Base-by-base conservation (phyloP, 2,113 vertebrate genomes). In the Syngnathoides biaculeatus region DNA sequence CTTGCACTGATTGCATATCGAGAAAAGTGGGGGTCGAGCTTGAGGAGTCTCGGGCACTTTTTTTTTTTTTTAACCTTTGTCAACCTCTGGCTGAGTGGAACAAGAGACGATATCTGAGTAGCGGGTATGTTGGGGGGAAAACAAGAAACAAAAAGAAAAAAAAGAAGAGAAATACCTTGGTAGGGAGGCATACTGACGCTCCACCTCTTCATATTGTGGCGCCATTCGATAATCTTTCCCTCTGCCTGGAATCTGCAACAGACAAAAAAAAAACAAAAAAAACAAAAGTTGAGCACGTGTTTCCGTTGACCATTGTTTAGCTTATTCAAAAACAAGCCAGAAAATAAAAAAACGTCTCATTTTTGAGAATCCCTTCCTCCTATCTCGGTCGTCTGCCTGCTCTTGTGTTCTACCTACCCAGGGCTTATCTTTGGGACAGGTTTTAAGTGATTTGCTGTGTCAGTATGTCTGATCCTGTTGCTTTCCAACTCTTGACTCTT, bases 121-220 rank as follows among this genome's bases (percentile, higher is more conserved):
- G 30, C 10, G 35, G 57, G 19, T 39, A 38, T 59, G 10, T 61
- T 2, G 20, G 12, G 20, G 12, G 11, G 3, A 62, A 62, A 26
- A 22, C 5, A 50, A 64, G 22, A 20, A 40, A n/a, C 8, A 62
- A 22, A 20, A 22, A n/a, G 47, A 65, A 52, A 50, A 20, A n/a
- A 50, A 50, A 67, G 38, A 57, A 38, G 53, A 65, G 38, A 13
- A 60, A 4, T 88, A 90, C 89, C 89, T 90, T 73, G 89, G 89
- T 68, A 90, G 65, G 59, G 89, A 90, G 60, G 89, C 87, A 8
- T 90, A 90, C 68, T 90, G 89, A 43, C 89, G 87, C 27, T 90
- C 87, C 68, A 87, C 86, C 58, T 90, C 89, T 71, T 90, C 89
- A 35, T 89, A 90, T 0, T 84, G 80, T 0, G 89, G 89, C 4